Evolutionary conservation across 2,113 vertebrate species (phyloP).

Genomic region (Scomber japonicus): DNA sequence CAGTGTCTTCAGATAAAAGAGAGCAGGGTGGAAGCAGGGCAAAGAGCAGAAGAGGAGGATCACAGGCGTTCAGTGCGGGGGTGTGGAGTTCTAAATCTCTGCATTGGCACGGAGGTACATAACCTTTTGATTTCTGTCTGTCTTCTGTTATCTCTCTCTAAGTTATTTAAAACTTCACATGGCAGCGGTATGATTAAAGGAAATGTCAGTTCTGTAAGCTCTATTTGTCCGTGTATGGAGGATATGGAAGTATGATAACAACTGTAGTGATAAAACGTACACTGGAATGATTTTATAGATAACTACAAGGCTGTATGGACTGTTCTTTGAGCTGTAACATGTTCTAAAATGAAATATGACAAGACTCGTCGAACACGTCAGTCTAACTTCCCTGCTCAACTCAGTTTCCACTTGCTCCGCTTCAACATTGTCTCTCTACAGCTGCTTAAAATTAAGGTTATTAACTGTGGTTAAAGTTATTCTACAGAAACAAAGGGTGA

Average conservation of each 20-base stretch:
- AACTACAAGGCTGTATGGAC: background rate
- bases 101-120: background rate
- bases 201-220: conserved; percentile 14
- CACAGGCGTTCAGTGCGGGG: background rate
- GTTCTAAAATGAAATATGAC: conserved; percentile 3
- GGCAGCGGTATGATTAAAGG: conserved; percentile 31
- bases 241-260: background rate
- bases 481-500: background rate
- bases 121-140: background rate
- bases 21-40: background rate
- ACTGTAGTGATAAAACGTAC: background rate
- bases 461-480: background rate
- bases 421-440: background rate
- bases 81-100: conserved; percentile 5
- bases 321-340: conserved; percentile 11
- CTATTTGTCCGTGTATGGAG: background rate
- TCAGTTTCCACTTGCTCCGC: background rate
- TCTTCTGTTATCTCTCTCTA: background rate
- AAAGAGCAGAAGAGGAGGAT: conserved; percentile 14
- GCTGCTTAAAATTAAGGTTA: background rate
- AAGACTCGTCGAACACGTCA: background rate
- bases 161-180: conserved; percentile 32
- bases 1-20: conserved; percentile 27
- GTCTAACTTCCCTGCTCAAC: background rate
- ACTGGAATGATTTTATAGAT: background rate